Percentiles rank a stretch among this genome's conserved stretches.
These are phyloP conservation scores for Trichoplax adhaerens DNA, from an alignment of 37 sponge, comb jelly and placozoan species.

Conservation along the genomic window DNA sequence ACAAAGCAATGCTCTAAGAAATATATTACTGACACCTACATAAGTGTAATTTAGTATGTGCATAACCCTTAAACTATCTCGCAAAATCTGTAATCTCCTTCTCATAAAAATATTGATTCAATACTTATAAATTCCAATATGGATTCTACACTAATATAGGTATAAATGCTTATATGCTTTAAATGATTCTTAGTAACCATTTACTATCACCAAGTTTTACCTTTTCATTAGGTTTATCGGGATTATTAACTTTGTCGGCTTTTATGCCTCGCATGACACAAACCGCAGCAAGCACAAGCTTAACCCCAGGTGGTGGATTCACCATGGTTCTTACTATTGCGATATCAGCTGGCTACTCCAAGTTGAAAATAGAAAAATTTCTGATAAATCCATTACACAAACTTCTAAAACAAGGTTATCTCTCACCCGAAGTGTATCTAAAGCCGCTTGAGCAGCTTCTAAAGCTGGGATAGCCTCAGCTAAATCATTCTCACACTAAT, in stretches of 20 bases:
- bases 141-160: too few relatives aligned
- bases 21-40: too few relatives aligned
- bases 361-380: not conserved
- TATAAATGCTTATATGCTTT: too few relatives aligned
- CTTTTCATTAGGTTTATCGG: conserved; percentile 62
- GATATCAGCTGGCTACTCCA: conserved; percentile 71
- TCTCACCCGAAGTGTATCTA: conserved; percentile 75
- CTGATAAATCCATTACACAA: not conserved
- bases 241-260: conserved; percentile 90
- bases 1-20: too few relatives aligned
- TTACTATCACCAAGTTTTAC: not conserved
- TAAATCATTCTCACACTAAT: conserved; percentile 86
- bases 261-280: conserved; percentile 97
- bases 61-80: too few relatives aligned
- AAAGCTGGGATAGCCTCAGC: conserved; percentile 99
- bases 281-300: conserved; percentile 93
- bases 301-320: conserved; percentile 91
- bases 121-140: too few relatives aligned
- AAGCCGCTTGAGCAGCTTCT: conserved; percentile 85
- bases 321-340: conserved; percentile 90
- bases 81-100: too few relatives aligned
- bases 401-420: not conserved
- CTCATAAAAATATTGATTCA: too few relatives aligned
- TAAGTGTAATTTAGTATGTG: too few relatives aligned
- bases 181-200: too few relatives aligned